These are phyloP conservation scores for Deilephila porcellus DNA, from an alignment of 2,888 invertebrate genomes.

Conservation along the genomic window DNA sequence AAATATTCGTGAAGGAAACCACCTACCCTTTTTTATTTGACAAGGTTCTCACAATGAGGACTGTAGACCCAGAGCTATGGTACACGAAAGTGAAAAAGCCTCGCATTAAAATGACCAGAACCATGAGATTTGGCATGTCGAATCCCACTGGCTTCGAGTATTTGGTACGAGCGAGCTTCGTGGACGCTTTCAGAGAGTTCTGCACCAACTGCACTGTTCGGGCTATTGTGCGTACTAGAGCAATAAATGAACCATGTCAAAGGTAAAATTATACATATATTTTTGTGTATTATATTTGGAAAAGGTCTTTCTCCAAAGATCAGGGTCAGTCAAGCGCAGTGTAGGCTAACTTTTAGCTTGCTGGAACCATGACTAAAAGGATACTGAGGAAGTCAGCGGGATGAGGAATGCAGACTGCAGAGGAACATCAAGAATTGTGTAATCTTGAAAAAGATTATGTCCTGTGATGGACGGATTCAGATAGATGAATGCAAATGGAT, in stretches of 20 bases:
- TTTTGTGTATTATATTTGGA: background rate
- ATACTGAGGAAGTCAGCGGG: too few relatives aligned
- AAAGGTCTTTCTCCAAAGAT: too few relatives aligned
- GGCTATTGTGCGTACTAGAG: background rate
- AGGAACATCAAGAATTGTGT: too few relatives aligned
- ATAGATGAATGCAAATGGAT: too few relatives aligned
- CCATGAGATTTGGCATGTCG: background rate
- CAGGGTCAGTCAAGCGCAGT: too few relatives aligned
- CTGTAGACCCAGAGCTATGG: constrained; percentile 5
- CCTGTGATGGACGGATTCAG: too few relatives aligned
- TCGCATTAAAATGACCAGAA: constrained; percentile 9
- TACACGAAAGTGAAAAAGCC: constrained; percentile 10
- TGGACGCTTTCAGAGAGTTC: background rate
- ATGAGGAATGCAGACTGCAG: too few relatives aligned
- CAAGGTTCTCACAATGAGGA: background rate
- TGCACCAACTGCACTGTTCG: background rate
- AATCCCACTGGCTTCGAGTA: background rate
- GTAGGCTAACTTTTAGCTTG: too few relatives aligned
- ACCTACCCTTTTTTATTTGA: background rate
- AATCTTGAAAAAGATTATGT: too few relatives aligned
- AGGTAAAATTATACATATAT: background rate
- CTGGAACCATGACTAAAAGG: too few relatives aligned
- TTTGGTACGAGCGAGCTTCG: constrained; percentile 1
- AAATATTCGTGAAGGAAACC: too few relatives aligned
- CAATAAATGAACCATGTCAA: background rate